Evolutionary conservation across 2,113 vertebrate genomes (phyloP).

Genomic region (Sialia sialis): DNA sequence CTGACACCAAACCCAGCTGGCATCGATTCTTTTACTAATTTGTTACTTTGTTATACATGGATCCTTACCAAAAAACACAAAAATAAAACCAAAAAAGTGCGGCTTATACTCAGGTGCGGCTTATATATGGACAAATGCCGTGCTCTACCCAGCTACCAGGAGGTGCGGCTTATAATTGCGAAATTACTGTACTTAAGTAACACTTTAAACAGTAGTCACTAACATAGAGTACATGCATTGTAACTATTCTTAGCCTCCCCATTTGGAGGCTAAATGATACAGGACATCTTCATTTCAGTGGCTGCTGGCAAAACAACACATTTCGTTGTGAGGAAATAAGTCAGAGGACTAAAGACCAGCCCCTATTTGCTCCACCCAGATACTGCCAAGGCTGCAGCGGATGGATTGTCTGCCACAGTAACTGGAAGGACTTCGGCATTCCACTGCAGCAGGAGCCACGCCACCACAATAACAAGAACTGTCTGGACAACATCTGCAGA

Average conservation of each 20-base stretch:
- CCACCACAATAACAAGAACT: neutral
- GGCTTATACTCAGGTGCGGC: too few species aligned
- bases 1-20: too few species aligned
- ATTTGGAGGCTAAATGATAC: neutral
- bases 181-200: constrained; percentile 26
- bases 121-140: too few species aligned
- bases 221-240: neutral
- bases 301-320: neutral
- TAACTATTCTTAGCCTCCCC: too few species aligned
- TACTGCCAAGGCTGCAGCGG: neutral
- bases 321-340: neutral
- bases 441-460: neutral
- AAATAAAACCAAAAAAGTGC: too few species aligned
- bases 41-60: too few species aligned
- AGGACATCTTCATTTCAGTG: neutral
- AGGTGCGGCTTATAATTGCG: too few species aligned
- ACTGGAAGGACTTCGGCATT: neutral
- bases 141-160: too few species aligned
- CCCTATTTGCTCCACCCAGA: neutral
- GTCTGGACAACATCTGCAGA: neutral
- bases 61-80: too few species aligned
- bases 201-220: neutral
- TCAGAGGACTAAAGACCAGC: neutral
- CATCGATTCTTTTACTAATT: too few species aligned
- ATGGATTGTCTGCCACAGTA: neutral